A percentile compares a stretch with the other conserved stretches of the same genome.
These are phyloP conservation scores for Tetrapedia diversipes DNA, from an alignment of 2,888 invertebrate genomes.

Conservation along the genomic window DNA sequence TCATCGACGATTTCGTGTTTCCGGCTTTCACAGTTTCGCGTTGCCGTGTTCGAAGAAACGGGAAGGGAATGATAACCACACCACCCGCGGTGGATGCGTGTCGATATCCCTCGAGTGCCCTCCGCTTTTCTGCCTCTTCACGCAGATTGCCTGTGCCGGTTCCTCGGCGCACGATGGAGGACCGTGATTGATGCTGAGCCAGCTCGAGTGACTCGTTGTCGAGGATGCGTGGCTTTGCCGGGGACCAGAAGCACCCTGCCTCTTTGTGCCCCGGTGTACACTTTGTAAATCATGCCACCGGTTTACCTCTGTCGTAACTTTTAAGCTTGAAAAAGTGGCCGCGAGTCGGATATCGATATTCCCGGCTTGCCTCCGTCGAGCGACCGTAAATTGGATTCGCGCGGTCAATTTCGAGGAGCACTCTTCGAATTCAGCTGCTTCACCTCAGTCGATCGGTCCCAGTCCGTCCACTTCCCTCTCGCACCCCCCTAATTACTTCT, in stretches of 20 bases:
- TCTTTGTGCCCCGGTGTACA: background rate
- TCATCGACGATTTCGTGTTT: conserved; percentile 7
- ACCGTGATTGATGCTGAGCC: conserved; percentile 36
- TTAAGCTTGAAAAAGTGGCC: no score
- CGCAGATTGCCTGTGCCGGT: conserved; percentile 43
- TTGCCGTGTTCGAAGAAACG: background rate
- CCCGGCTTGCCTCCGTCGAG: no score
- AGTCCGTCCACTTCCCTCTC: background rate
- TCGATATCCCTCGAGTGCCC: conserved; percentile 48
- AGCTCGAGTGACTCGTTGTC: conserved; percentile 27
- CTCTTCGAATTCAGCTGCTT: background rate
- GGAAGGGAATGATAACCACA: conserved; percentile 23
- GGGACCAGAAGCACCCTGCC: conserved; percentile 8
- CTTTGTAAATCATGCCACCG: background rate
- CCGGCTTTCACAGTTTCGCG: no score
- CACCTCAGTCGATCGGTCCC: background rate
- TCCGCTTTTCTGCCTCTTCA: conserved; percentile 28
- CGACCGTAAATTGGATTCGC: background rate
- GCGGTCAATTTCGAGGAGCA: background rate
- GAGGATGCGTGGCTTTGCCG: conserved; percentile 17
- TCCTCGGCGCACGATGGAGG: conserved; percentile 12
- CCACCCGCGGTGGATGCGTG: conserved; percentile 32
- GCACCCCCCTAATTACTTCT: conserved; percentile 27
- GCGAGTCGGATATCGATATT: background rate
- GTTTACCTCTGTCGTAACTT: background rate